These are phyloP conservation scores for Pseudochirops cupreus DNA, from an alignment of 2,797 vertebrate genomes.

Conservation along the genomic window DNA sequence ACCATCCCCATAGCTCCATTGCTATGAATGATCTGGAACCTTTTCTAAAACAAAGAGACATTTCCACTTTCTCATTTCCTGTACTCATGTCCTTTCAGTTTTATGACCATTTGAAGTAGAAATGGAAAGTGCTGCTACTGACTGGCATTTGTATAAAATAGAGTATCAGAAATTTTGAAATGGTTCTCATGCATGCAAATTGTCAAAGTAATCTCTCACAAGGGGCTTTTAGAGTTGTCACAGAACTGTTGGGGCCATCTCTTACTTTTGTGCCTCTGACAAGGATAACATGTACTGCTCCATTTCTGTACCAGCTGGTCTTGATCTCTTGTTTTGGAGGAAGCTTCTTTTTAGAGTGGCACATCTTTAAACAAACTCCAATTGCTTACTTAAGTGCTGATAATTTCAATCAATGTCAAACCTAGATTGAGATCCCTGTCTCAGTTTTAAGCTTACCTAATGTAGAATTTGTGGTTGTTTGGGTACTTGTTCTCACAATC, in stretches of 20 bases:
- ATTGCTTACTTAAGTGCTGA: slow-evolving; percentile 56
- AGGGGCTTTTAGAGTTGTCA: slow-evolving; percentile 32
- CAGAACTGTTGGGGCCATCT: not conserved
- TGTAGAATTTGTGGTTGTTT: slow-evolving; percentile 30
- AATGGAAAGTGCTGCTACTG: slow-evolving; percentile 62
- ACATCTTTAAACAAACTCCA: slow-evolving; percentile 22
- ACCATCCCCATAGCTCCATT: slow-evolving; percentile 2
- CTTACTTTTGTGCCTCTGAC: slow-evolving; percentile 46
- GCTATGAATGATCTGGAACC: slow-evolving; percentile 48
- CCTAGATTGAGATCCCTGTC: not conserved
- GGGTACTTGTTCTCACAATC: slow-evolving; percentile 34
- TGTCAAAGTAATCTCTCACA: slow-evolving; percentile 32
- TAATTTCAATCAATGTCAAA: slow-evolving; percentile 40
- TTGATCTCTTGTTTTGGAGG: slow-evolving; percentile 26
- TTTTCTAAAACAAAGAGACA: slow-evolving; percentile 22
- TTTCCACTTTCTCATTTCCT: slow-evolving; percentile 35
- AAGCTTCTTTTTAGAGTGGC: slow-evolving; percentile 54
- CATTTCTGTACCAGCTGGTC: not conserved
- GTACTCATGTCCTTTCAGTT: slow-evolving; percentile 46
- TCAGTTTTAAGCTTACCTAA: slow-evolving; percentile 9
- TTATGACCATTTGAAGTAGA: slow-evolving; percentile 39
- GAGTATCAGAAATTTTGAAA: slow-evolving; percentile 60
- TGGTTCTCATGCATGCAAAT: not conserved
- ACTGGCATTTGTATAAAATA: slow-evolving; percentile 63
- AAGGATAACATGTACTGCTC: not conserved